Conservation (phyloP, 2,888 invertebrate genomes). For the Neoaliturus tenellus region DNA sequence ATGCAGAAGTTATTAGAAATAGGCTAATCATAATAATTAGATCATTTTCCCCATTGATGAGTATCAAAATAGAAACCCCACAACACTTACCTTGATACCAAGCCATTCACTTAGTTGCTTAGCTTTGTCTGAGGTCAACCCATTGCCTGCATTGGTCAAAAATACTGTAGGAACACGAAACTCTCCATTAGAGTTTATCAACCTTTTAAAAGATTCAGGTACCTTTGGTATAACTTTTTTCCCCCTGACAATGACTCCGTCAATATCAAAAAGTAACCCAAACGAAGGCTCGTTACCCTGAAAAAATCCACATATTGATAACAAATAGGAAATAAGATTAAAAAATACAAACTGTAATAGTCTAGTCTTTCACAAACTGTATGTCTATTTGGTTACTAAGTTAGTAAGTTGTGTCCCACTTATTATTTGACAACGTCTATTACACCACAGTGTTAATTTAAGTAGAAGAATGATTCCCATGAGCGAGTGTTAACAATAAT, state of each 20-base stretch:
- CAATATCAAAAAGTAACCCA: constrained; percentile 81
- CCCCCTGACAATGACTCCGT: constrained; percentile 80
- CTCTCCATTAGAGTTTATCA: constrained; percentile 75
- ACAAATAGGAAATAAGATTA: neutral
- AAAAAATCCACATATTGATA: neutral
- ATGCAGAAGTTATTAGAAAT: no score
- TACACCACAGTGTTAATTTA: neutral
- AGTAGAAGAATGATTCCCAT: neutral
- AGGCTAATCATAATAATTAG: no score
- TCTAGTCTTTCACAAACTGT: no score
- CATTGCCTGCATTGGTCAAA: constrained; percentile 81
- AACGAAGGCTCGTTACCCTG: constrained; percentile 71
- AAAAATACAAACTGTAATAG: no score
- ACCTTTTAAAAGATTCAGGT: constrained; percentile 75
- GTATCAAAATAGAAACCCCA: no score
- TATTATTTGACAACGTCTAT: neutral
- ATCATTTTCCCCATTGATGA: no score
- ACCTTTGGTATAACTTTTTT: constrained; percentile 77
- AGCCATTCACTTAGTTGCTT: constrained; percentile 77
- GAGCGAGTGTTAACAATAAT: no score
- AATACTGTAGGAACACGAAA: constrained; percentile 79
- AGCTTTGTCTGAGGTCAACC: constrained; percentile 76
- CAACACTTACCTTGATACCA: constrained; percentile 75
- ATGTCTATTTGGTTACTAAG: neutral
- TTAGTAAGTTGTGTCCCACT: neutral